Evolutionary conservation across 2,888 invertebrate species (phyloP).

Genomic region (Limenitis camilla): DNA sequence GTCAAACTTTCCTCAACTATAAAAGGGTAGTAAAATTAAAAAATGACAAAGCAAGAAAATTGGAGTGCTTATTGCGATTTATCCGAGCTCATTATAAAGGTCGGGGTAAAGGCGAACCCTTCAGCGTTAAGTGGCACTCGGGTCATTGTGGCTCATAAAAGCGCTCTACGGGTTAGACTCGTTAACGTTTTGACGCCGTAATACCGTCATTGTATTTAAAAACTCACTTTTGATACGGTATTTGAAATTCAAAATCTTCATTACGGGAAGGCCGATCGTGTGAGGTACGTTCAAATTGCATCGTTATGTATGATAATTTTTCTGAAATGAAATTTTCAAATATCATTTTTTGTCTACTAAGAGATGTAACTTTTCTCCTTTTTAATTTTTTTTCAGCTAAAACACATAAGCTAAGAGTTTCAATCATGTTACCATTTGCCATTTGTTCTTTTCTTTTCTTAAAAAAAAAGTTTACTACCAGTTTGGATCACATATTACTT

Average conservation of each 20-base stretch:
- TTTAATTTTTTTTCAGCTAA: no score
- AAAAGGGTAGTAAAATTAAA: conserved; percentile 9
- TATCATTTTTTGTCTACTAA: no score
- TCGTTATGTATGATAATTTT: no score
- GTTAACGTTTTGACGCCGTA: conserved; percentile 25
- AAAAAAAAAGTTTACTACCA: no score
- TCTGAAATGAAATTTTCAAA: no score
- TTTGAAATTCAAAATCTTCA: conserved; percentile 13
- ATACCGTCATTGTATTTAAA: conserved; percentile 22
- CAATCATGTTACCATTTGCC: no score
- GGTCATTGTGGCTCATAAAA: conserved; percentile 27
- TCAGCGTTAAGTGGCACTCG: conserved; percentile 22
- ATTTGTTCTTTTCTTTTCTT: no score
- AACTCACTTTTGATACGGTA: conserved; percentile 10
- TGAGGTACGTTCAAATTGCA: background rate
- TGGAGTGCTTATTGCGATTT: conserved; percentile 24
- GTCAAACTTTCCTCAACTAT: background rate
- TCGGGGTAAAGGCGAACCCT: conserved; percentile 25
- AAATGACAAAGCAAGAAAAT: conserved; percentile 22
- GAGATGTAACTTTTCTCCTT: no score
- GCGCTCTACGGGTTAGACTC: conserved; percentile 24
- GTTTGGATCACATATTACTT: no score
- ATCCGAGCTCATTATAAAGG: conserved; percentile 27
- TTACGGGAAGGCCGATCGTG: background rate
- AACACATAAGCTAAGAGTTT: no score